These are phyloP conservation scores for Heterocephalus glaber DNA, from an alignment of 2,113 vertebrate species.

Conservation along the genomic window DNA sequence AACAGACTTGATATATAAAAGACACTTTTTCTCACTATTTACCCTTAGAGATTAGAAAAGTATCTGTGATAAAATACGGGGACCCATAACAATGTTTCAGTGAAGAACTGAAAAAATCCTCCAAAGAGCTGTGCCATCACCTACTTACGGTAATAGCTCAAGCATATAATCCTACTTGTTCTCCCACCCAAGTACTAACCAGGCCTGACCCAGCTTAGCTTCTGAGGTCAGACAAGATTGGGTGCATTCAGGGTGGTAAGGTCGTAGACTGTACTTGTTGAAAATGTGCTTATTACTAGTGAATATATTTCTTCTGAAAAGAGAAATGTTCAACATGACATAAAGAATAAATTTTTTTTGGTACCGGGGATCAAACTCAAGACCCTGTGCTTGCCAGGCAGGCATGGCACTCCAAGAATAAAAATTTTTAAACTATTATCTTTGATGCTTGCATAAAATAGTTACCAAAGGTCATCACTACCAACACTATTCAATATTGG, in stretches of 20 bases:
- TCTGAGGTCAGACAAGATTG: too few species aligned
- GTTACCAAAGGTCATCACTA: slow-evolving; percentile 40
- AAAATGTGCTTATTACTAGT: background rate
- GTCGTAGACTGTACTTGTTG: background rate
- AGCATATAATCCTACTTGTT: background rate
- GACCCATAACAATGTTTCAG: background rate
- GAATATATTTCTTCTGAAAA: slow-evolving; percentile 16
- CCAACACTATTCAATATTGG: slow-evolving; percentile 33
- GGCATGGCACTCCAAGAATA: too few species aligned
- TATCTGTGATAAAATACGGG: background rate
- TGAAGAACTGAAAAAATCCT: slow-evolving; percentile 26
- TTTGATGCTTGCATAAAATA: background rate
- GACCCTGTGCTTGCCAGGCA: too few species aligned
- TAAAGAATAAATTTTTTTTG: background rate
- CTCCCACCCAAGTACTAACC: too few species aligned
- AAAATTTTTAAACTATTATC: slow-evolving; percentile 32
- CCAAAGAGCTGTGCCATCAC: background rate
- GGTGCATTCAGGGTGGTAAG: too few species aligned
- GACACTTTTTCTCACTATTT: background rate
- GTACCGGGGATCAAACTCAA: too few species aligned
- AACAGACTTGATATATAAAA: background rate
- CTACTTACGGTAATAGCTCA: background rate
- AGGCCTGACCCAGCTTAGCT: too few species aligned
- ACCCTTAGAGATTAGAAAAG: background rate
- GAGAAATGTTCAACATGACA: background rate